A percentile compares a stretch with the other conserved stretches of the same genome.
Evolutionary conservation across 2,113 vertebrate species (phyloP).

Genomic region (Rhadina sibilatrix): DNA sequence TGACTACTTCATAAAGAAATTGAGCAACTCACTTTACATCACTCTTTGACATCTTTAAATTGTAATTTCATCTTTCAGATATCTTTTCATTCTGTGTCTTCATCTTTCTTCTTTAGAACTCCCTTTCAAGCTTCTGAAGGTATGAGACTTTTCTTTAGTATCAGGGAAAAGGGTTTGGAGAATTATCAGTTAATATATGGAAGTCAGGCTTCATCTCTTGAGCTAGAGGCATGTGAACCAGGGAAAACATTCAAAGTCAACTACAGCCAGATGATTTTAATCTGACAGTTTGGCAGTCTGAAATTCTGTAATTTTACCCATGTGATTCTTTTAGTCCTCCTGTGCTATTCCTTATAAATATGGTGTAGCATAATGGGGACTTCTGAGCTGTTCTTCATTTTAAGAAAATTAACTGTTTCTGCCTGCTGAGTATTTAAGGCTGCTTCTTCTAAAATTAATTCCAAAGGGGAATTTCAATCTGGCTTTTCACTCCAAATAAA

Average conservation of each 20-base stretch:
- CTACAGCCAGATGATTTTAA: neutral
- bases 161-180: neutral
- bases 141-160: neutral
- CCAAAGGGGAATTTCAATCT: neutral
- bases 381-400: neutral
- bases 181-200: neutral
- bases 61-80: slow-evolving; percentile 32
- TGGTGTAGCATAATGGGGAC: rapidly evolving
- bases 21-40: neutral
- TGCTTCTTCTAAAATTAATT: neutral
- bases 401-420: neutral
- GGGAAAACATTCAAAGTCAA: neutral
- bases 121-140: slow-evolving; percentile 32
- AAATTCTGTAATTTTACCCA: neutral
- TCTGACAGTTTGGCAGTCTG: neutral
- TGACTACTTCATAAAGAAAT: slow-evolving; percentile 33
- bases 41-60: slow-evolving; percentile 23
- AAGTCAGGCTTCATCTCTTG: neutral
- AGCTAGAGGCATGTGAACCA: neutral
- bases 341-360: neutral
- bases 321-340: neutral
- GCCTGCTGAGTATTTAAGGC: neutral
- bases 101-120: slow-evolving; percentile 28
- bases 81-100: slow-evolving; percentile 8
- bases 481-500: neutral